Base-by-base conservation (phyloP, 1,140 invertebrate species). In the Drosophila watanabei region DNA sequence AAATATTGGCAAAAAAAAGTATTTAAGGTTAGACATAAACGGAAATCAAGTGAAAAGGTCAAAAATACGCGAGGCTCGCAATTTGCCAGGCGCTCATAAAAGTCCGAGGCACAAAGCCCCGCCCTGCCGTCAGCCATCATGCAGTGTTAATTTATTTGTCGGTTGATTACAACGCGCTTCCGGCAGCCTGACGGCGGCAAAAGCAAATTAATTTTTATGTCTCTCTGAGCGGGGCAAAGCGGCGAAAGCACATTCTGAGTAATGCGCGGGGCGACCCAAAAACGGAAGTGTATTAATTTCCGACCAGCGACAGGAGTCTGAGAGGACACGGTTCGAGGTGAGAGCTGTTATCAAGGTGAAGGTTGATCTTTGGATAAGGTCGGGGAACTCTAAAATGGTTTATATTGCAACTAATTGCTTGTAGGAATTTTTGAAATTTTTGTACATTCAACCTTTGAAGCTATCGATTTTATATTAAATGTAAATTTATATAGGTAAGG, bases 131-230 rank as follows among this genome's bases (percentile, higher is more conserved):
- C 28, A 63, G 16, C 37, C 56, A 43, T 69, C 37, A 64, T 57
- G 73, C 59, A 83, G 85, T 82, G 85, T 88, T 82, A 88, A 88
- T 88, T 88, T 88, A 88, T 88, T 88, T 88, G 85, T 90, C 85
- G 85, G 86, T 88, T 88, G 86, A 88, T 88, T 88, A 88, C 86
- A 90, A 69, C 86, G 81, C 54, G 75, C 78, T 79, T 88, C 85
- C 85, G 85, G 65, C 82, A 81, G 72, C 70, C 71, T 65, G 85
- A 88, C 85, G 82, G 62, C 77, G 75, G 71, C 85, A 80, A 80
- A 87, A 89, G 82, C 72, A 87, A 87, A 87, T 88, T 88, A 88
- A 90, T 88, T 88, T 88, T 90, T 90, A 88, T 90, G 85, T 84
- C 77, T 75, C 72, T 78, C 52, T 65, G 78, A 62, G 16, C 65